Base-by-base conservation (phyloP, 2,888 invertebrate species). In the Patella pellucida region DNA sequence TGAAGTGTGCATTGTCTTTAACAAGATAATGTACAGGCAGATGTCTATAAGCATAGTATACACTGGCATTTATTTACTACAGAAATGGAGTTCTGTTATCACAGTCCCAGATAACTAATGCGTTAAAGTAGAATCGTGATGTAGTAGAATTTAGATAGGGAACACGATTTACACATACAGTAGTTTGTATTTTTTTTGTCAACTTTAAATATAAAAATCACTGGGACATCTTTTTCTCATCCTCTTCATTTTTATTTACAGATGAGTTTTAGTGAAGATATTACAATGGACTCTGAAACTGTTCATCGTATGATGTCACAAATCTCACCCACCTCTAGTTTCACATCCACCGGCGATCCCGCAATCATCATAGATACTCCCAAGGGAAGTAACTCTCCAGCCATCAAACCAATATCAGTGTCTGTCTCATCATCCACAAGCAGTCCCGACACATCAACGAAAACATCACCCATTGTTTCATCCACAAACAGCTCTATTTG, bases 231-330 rank as follows among this genome's bases (percentile, higher is more conserved):
- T 31, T 41, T 0, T 41, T 41, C 0, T 41, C 7, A 7, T 41
- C 5, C 41, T 41, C 41, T 41, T 41, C 41, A 41, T 41, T 41
- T 41, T 41, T 41, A 41, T 41, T 74, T 75, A 5, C 75, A 75
- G 75, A 68, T 52, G 15, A 62, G 52, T 41, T 52, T 72, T 15
- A 31, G 67, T 12, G 75, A 75, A 41, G 75, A 75, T 41, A 52
- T 68, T 68, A 56, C 75, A 5, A 69, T 75, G 71, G 75, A 75
- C 41, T 27, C 71, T 41, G 86, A 85, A 71, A 83, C 84, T 62
- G 83, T 87, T 69, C 82, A 85, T 74, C 81, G 84, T 51, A 84
- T 83, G 69, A 85, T 86, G 67, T 83, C 82, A 67, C 79, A 83
- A 69, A 84, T 80, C 73, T 77, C 79, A 3, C 76, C 77, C 67